These are phyloP conservation scores for Anas platyrhynchos DNA, from an alignment of 2,113 vertebrate species.

Conservation along the genomic window DNA sequence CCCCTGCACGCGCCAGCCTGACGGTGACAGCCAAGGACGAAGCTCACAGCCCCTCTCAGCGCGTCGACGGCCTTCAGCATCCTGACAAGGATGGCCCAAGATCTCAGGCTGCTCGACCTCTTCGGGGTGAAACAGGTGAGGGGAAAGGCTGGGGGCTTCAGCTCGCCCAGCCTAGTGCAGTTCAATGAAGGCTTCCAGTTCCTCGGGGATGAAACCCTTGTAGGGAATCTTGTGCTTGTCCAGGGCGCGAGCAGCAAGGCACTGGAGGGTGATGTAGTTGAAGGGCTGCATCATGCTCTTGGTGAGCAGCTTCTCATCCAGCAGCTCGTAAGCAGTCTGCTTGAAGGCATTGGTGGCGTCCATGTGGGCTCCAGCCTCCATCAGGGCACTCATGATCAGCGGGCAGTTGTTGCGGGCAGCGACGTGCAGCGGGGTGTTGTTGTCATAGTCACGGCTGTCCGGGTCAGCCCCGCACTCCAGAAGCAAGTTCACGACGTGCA, in stretches of 20 bases:
- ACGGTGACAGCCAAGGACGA: not conserved
- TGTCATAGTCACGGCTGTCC: conserved; percentile 91
- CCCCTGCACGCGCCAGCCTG: not conserved
- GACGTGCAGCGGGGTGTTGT: conserved; percentile 92
- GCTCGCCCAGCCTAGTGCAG: conserved; percentile 81
- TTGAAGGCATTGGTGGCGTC: conserved; percentile 91
- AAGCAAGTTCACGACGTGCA: conserved; percentile 86
- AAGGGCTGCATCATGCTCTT: conserved; percentile 89
- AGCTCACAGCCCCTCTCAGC: not conserved
- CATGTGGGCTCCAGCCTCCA: conserved; percentile 90
- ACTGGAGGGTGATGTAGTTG: conserved; percentile 93
- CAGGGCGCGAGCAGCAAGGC: conserved; percentile 92
- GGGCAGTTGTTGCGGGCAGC: conserved; percentile 88
- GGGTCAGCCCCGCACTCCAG: conserved; percentile 92
- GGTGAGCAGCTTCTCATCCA: conserved; percentile 88
- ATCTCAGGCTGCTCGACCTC: not conserved
- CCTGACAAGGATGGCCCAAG: not conserved
- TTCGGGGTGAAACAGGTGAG: accelerated
- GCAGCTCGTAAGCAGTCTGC: conserved; percentile 90
- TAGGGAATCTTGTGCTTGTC: conserved; percentile 93
- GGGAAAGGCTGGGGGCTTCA: not conserved
- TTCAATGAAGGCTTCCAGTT: conserved; percentile 95
- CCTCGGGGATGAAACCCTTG: conserved; percentile 92
- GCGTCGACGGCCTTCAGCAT: not conserved
- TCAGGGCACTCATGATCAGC: conserved; percentile 87